A percentile compares a stretch with the other conserved stretches of the same genome.
Evolutionary conservation across 2,888 invertebrate species (phyloP).

Genomic region (Thelaira solivaga): DNA sequence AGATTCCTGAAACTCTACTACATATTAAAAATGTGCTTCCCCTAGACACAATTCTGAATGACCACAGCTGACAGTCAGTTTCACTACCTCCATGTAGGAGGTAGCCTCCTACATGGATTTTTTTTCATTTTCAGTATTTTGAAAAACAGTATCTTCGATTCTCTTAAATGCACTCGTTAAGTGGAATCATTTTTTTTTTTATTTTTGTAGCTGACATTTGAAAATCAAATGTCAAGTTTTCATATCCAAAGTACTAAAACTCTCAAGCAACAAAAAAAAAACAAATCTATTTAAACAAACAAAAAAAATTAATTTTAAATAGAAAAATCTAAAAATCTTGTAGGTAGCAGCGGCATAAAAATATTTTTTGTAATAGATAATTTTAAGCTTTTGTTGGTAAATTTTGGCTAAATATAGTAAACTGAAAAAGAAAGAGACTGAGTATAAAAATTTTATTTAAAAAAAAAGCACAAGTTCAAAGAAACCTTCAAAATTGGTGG

Average conservation of each 20-base stretch:
- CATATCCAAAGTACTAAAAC: slow-evolving; percentile 35
- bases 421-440: slow-evolving; percentile 39
- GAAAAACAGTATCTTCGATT: not conserved
- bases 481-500: slow-evolving; percentile 32
- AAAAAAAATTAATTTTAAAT: slow-evolving; percentile 28
- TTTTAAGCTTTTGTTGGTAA: slow-evolving; percentile 5
- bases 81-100: too few relatives aligned
- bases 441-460: slow-evolving; percentile 17
- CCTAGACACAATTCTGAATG: too few relatives aligned
- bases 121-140: too few relatives aligned
- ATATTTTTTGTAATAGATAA: slow-evolving; percentile 24
- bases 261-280: not conserved
- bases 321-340: slow-evolving; percentile 45
- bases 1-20: too few relatives aligned
- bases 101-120: too few relatives aligned
- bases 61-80: too few relatives aligned
- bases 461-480: not conserved
- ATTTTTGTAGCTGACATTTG: slow-evolving; percentile 54
- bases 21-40: too few relatives aligned
- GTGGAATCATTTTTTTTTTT: too few relatives aligned
- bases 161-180: not conserved
- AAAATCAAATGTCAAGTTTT: slow-evolving; percentile 56
- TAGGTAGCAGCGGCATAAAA: slow-evolving; percentile 46
- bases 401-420: slow-evolving; percentile 47
- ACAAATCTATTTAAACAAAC: not conserved